Conservation (phyloP, 2,113 vertebrate genomes). For the Cheilinus undulatus region DNA sequence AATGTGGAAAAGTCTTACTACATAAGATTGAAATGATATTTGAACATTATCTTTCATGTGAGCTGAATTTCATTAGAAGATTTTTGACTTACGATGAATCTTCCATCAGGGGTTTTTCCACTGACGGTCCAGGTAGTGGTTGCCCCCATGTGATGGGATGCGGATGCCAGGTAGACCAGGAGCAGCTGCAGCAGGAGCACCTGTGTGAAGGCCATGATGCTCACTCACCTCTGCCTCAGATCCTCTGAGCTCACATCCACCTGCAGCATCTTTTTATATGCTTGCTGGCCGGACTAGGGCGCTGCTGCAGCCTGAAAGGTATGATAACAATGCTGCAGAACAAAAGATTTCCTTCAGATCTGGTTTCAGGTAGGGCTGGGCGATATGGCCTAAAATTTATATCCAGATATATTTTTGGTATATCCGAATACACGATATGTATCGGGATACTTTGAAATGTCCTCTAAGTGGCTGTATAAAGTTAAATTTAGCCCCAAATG, state of each 20-base stretch:
- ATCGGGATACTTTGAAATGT: no score
- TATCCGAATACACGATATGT: no score
- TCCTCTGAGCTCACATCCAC: slow-evolving; percentile 9
- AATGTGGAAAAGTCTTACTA: no score
- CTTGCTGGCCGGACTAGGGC: neutral
- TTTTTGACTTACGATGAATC: slow-evolving; percentile 20
- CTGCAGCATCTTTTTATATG: slow-evolving; percentile 4
- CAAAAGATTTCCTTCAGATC: neutral
- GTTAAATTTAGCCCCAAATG: no score
- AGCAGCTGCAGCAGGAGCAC: slow-evolving; percentile 56
- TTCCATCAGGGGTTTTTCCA: slow-evolving; percentile 54
- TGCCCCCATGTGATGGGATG: slow-evolving; percentile 49
- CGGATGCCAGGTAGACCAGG: slow-evolving; percentile 52
- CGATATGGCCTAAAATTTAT: no score
- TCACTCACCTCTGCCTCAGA: neutral
- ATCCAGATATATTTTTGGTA: no score
- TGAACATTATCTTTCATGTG: neutral
- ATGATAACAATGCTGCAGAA: neutral
- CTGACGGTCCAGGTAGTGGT: slow-evolving; percentile 14
- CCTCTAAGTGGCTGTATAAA: no score
- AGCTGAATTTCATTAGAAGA: neutral
- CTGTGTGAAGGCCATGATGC: slow-evolving; percentile 48
- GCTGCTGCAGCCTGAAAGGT: neutral
- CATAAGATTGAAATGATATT: neutral
- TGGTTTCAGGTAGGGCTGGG: no score